Evolutionary conservation across 2,888 invertebrate genomes (phyloP), one percentile per base, ranked within the genome.

Genomic region (Tenthredo amoena): DNA sequence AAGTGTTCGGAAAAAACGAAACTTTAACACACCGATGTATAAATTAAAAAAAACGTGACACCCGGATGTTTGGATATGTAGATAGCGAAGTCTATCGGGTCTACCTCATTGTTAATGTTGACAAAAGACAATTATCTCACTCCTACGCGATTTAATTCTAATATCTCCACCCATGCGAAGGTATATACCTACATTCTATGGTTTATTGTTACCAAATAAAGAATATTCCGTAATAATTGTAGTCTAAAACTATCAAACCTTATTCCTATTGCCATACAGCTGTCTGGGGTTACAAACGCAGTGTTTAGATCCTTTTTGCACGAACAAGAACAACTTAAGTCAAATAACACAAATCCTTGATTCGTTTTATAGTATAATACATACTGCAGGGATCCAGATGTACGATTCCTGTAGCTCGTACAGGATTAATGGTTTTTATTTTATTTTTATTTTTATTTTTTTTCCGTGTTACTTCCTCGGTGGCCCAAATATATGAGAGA

Each of bases 61-160:
- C 68, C 68, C 68, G 68, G 68, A 68, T 68, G 68, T 68, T 68
- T 68, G 5, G 34, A 34, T 68, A 68, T 18, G 34, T 34, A 62
- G 68, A 68, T 68, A 62, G 68, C 18, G n/a, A 15, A 34, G 18
- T 68, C 31, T 68, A 68, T 68, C 34, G 34, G 12, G 26, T 31
- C 43, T 43, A 43, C 40, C 50, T 50, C 55, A 55, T 77, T 55
- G 77, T 47, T 37, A 76, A 43, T 47, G 76, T 50, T 50, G 77
- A 26, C 77, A 43, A 77, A 77, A 77, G 77, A 77, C 77, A 77
- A 77, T 74, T 74, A 74, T 77, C 55, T 15, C 18, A 50, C 50
- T 55, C n/a, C 34, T 55, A 47, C 55, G 34, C 50, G 77, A 77
- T 34, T 6, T 43, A 47, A 76, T 77, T 77, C 55, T 55, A 77